Evolutionary conservation across 2,113 vertebrate species (phyloP).

Genomic region (Edolisoma coerulescens): DNA sequence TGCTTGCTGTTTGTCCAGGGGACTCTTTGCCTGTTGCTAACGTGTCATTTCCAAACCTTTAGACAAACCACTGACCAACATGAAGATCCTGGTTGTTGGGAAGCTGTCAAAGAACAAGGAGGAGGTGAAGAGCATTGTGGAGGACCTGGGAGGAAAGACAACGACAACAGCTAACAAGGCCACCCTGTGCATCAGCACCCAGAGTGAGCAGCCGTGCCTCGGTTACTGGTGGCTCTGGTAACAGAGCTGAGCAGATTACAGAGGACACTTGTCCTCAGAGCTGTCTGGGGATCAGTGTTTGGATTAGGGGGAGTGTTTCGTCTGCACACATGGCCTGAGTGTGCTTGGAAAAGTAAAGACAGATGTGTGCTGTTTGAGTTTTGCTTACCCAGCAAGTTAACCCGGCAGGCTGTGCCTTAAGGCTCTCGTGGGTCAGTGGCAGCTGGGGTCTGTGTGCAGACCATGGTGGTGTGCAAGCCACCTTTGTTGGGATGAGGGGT

Average conservation of each 20-base stretch:
- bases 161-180: slow-evolving; percentile 84
- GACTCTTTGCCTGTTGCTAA: not conserved
- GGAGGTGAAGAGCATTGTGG: slow-evolving; percentile 83
- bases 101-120: slow-evolving; percentile 92
- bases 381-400: not conserved
- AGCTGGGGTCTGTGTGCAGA: not conserved
- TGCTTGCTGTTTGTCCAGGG: not conserved
- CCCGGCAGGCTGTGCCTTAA: not conserved
- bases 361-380: not conserved
- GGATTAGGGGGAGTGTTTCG: not conserved
- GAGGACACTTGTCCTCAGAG: not conserved
- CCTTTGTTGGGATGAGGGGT: not conserved
- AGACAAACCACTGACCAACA: slow-evolving; percentile 89
- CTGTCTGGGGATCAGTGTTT: not conserved
- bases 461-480: not conserved
- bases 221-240: not conserved
- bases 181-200: slow-evolving; percentile 87
- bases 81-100: slow-evolving; percentile 88
- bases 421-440: not conserved
- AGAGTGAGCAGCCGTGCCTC: slow-evolving; percentile 76
- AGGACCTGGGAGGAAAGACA: slow-evolving; percentile 90
- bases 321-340: not conserved
- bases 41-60: not conserved
- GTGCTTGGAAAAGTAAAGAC: not conserved
- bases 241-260: not conserved